These are phyloP conservation scores for Cyaniris semiargus DNA, from an alignment of 2,888 invertebrate genomes.

Conservation along the genomic window DNA sequence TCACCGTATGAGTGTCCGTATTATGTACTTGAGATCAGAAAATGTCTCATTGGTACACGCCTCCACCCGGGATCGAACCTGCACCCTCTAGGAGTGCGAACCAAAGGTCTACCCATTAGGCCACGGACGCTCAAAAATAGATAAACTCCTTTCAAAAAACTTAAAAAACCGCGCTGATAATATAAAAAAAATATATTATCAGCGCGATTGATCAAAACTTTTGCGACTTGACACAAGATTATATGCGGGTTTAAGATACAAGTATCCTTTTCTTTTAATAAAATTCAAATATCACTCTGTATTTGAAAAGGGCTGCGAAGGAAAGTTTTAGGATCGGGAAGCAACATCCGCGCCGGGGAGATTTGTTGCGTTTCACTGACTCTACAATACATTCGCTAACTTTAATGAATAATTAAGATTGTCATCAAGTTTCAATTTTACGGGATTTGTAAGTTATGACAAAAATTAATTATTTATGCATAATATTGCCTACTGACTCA, in stretches of 20 bases:
- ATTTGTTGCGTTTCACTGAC: slow-evolving; percentile 59
- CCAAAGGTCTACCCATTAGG: no score
- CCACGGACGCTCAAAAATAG: no score
- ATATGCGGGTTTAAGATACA: neutral
- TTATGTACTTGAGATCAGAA: no score
- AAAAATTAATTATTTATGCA: neutral
- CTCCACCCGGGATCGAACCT: no score
- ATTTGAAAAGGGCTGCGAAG: slow-evolving; percentile 50
- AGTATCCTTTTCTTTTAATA: neutral
- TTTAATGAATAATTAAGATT: slow-evolving; percentile 38
- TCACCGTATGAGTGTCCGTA: no score
- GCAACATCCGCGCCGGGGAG: slow-evolving; percentile 60
- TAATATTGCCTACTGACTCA: neutral
- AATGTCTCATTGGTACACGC: no score
- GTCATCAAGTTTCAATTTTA: neutral
- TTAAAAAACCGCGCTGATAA: no score
- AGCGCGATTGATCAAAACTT: neutral
- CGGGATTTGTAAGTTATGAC: neutral
- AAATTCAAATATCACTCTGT: slow-evolving; percentile 42
- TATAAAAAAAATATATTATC: no score
- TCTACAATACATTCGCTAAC: slow-evolving; percentile 48
- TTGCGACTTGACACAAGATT: neutral
- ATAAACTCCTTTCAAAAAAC: no score
- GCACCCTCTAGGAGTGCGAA: no score
- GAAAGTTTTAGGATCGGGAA: slow-evolving; percentile 72